Percentiles rank a stretch among this genome's conserved stretches.
Evolutionary conservation across 2,888 invertebrate species (phyloP).

Genomic region (Caenorhabditis sp.): DNA sequence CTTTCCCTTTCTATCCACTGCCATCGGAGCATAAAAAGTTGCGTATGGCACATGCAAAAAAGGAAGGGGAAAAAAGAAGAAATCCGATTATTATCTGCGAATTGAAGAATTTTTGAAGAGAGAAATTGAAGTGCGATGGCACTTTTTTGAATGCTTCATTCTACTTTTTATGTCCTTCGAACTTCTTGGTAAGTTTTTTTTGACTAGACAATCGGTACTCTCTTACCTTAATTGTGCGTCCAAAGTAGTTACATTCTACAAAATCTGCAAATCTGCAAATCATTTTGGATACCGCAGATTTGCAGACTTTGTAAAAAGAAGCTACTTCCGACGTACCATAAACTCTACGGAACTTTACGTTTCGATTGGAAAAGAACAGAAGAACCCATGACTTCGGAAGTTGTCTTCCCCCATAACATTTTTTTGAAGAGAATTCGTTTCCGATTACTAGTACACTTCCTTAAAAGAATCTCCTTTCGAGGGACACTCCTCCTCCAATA

Average conservation of each 20-base stretch:
- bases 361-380: background rate
- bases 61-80: conserved; percentile 3
- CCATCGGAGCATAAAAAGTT: background rate
- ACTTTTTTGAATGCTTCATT: conserved; percentile 30
- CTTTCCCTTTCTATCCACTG: background rate
- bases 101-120: conserved; percentile 25
- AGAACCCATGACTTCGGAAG: conserved; percentile 7
- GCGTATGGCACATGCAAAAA: conserved; percentile 2
- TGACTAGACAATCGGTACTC: no score
- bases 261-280: no score
- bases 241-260: no score
- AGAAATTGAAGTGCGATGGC: conserved; percentile 40
- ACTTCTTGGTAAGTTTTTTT: background rate
- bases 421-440: background rate
- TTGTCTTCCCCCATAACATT: background rate
- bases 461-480: background rate
- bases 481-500: background rate
- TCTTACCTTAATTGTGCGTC: no score
- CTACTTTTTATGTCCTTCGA: background rate
- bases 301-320: no score
- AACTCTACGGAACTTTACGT: no score
- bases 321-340: no score
- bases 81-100: conserved; percentile 42
- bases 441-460: conserved; percentile 31
- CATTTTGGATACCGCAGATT: no score